Conservation (phyloP, 2,797 vertebrate genomes). For the Ctenosaura bakeri region DNA sequence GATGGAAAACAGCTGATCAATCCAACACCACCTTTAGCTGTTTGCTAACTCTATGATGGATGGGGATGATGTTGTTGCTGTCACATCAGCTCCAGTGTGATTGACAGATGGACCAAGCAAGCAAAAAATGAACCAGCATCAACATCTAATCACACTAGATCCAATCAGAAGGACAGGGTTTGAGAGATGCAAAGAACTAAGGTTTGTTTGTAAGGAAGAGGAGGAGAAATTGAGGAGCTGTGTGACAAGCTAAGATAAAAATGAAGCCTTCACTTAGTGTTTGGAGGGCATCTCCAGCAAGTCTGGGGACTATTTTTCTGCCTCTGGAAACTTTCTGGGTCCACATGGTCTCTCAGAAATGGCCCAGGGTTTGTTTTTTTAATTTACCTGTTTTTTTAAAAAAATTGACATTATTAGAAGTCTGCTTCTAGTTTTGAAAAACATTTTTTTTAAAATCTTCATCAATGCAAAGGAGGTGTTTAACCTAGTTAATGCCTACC, state of each 20-base stretch:
- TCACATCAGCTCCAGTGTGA: not conserved
- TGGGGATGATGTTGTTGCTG: not conserved
- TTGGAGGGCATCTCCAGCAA: not conserved
- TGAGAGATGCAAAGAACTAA: not conserved
- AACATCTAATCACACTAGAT: not conserved
- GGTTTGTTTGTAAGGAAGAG: too few relatives aligned
- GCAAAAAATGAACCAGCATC: not conserved
- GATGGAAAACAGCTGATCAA: not conserved
- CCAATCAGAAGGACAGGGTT: not conserved
- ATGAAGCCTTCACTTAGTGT: not conserved
- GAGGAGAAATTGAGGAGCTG: not conserved
- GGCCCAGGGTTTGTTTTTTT: too few relatives aligned
- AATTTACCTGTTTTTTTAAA: too few relatives aligned
- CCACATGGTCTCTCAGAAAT: too few relatives aligned
- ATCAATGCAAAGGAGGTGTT: too few relatives aligned
- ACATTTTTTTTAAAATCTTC: too few relatives aligned
- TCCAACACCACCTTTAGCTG: not conserved
- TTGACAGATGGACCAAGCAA: not conserved
- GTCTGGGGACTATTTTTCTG: too few relatives aligned
- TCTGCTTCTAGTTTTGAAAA: too few relatives aligned
- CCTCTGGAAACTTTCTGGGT: too few relatives aligned
- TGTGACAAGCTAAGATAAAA: not conserved
- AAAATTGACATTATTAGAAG: too few relatives aligned
- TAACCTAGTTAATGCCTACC: too few relatives aligned
- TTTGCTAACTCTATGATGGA: not conserved